These are phyloP conservation scores for Orchesella flavescens DNA, from an alignment of 2,888 invertebrate species.

Conservation along the genomic window DNA sequence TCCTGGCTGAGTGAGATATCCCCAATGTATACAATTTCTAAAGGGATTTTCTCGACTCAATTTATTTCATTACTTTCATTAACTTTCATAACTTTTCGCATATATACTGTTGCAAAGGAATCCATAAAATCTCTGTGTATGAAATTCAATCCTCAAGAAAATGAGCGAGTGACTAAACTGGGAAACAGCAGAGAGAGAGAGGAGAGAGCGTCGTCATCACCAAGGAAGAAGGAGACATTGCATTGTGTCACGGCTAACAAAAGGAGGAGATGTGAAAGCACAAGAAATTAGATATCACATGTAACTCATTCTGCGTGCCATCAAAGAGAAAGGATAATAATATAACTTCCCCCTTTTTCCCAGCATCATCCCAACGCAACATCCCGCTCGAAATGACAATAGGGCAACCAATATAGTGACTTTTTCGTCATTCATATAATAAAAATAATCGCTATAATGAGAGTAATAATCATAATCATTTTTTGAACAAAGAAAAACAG, in stretches of 20 bases:
- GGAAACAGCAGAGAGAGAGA: slow-evolving; percentile 10
- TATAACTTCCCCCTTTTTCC: slow-evolving; percentile 1
- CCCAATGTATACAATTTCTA: slow-evolving; percentile 56
- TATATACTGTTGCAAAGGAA: slow-evolving; percentile 27
- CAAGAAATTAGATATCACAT: slow-evolving; percentile 7
- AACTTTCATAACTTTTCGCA: slow-evolving; percentile 60
- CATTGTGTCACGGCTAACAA: slow-evolving; percentile 57
- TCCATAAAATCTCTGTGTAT: slow-evolving; percentile 57
- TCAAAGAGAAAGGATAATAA: slow-evolving; percentile 33
- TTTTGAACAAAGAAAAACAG: slow-evolving; percentile 56
- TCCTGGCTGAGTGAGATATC: slow-evolving; percentile 59
- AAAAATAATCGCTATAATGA: slow-evolving; percentile 68
- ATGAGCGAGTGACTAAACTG: not conserved
- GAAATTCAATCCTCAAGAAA: slow-evolving; percentile 48
- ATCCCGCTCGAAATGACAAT: not conserved
- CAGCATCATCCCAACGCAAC: too few species aligned
- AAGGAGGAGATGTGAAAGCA: slow-evolving; percentile 25
- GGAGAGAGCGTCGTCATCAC: too few species aligned
- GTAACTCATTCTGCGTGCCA: slow-evolving; percentile 23
- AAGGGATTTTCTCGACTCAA: slow-evolving; percentile 60
- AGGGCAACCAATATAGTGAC: slow-evolving; percentile 14
- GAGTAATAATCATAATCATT: slow-evolving; percentile 64
- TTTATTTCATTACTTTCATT: slow-evolving; percentile 65
- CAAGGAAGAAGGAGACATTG: not conserved
- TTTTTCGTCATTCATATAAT: slow-evolving; percentile 58